phyloP scores from a whole-genome alignment of 1,140 invertebrate genomes.

The Galleria mellonella region DNA sequence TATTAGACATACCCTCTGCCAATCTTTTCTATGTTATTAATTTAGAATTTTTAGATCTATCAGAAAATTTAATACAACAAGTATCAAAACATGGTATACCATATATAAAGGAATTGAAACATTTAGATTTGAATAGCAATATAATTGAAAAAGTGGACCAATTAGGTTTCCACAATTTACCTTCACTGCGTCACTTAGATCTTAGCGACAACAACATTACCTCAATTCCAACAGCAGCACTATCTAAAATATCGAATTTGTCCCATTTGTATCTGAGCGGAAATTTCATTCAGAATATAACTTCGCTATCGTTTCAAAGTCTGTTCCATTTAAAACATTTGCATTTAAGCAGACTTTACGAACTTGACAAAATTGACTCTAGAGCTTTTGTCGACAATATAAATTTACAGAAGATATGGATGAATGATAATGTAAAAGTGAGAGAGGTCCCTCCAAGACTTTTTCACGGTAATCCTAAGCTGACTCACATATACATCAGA shows the following conservation, averaged over 20 bases:
- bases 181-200: conserved; percentile 82
- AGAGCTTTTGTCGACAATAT: conserved; percentile 89
- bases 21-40: conserved; percentile 79
- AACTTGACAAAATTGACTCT: conserved; percentile 80
- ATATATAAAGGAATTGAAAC: conserved; percentile 78
- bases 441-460: conserved; percentile 80
- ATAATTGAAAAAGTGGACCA: conserved; percentile 81
- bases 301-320: conserved; percentile 85
- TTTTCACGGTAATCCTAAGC: conserved; percentile 84
- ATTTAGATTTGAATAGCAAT: conserved; percentile 81
- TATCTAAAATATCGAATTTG: conserved; percentile 84
- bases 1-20: conserved; percentile 82
- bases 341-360: conserved; percentile 80
- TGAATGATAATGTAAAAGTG: conserved; percentile 85
- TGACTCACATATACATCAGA: conserved; percentile 82
- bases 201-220: conserved; percentile 89
- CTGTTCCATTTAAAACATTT: conserved; percentile 85
- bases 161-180: conserved; percentile 80
- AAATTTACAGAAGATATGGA: conserved; percentile 83
- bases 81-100: conserved; percentile 81
- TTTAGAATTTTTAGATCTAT: conserved; percentile 81
- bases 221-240: conserved; percentile 81
- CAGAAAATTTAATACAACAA: conserved; percentile 82
- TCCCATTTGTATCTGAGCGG: conserved; percentile 82
- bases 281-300: conserved; percentile 82